These are phyloP conservation scores for Sporophila hypoxantha DNA, from an alignment of 2,113 vertebrate genomes.

Conservation along the genomic window DNA sequence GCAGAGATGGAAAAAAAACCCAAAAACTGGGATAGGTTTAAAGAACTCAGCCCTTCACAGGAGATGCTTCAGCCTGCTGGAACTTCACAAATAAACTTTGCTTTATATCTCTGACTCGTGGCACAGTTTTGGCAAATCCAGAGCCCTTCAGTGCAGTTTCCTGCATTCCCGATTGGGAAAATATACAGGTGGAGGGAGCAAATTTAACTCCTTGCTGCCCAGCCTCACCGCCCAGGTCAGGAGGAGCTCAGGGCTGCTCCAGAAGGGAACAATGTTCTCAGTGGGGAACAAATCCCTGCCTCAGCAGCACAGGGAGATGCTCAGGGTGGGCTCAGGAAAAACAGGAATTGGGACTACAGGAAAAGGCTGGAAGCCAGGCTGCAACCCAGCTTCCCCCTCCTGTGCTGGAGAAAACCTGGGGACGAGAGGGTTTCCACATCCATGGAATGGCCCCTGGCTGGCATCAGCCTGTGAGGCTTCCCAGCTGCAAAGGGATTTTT, in stretches of 20 bases:
- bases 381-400: not conserved
- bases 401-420: not conserved
- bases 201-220: not conserved
- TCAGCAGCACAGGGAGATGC: accelerated
- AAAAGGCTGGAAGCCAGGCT: not conserved
- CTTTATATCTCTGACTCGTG: not conserved
- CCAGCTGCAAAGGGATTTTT: not conserved
- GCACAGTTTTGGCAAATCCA: slow-evolving; percentile 2
- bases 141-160: not conserved
- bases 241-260: not conserved
- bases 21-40: not conserved
- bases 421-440: accelerated
- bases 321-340: not conserved
- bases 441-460: not conserved
- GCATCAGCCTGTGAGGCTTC: not conserved
- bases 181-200: slow-evolving; percentile 29
- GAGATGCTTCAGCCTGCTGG: not conserved
- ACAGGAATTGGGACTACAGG: accelerated
- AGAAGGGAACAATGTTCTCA: accelerated
- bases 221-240: accelerated
- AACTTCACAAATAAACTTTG: slow-evolving; percentile 45
- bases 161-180: slow-evolving; percentile 27
- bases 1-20: not conserved
- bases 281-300: not conserved
- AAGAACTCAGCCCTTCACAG: not conserved